Evolutionary conservation across 2,113 vertebrate species (phyloP).

Genomic region (Felis catus): F.catus_Fca126_mat1.0 CM031412.1:21000001-21000500

Average conservation of each 20-base stretch:
- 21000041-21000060: conserved; percentile 67
- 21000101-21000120: conserved; percentile 70
- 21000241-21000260: not conserved
- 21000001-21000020: conserved; percentile 65
- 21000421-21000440: not conserved
- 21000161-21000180: not conserved
- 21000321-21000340: not conserved
- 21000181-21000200: not conserved
- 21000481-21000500: not conserved
- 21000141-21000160: not conserved
- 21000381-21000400: not conserved
- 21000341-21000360: not conserved
- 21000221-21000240: not conserved
- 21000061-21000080: conserved; percentile 74
- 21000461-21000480: not conserved
- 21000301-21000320: not conserved
- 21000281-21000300: not conserved
- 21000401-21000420: not conserved
- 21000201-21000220: not conserved
- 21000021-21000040: conserved; percentile 57
- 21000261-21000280: not conserved
- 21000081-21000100: conserved; percentile 69
- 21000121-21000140: conserved; percentile 52
- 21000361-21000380: not conserved
- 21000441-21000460: not conserved